Base-by-base conservation (phyloP, 2,888 invertebrate genomes). In the Philopedon plagiatum region DNA sequence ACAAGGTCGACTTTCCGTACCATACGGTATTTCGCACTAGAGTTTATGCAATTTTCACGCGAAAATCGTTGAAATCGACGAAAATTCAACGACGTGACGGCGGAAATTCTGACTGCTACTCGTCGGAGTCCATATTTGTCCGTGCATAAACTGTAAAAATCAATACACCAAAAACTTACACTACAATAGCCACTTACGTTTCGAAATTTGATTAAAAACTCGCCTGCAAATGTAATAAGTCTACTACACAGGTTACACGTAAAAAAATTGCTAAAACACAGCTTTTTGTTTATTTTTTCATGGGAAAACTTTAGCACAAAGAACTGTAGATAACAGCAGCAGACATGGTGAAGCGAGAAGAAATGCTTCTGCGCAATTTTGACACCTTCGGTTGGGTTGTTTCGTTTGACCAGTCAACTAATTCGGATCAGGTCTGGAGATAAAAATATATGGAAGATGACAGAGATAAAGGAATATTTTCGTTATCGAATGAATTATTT, bases 91-190 rank as follows among this genome's bases (percentile, higher is more conserved):
- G 37, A 49, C 8, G 23, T 9, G 15, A 13, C 54, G 32, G 19
- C 61, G 61, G 37, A 32, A 57, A 41, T 23, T 58, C 64, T 57
- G 58, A 63, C 70, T 63, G 60, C 19, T 58, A 65, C 51, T 37
- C 64, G 60, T 64, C 65, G 58, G 71, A 64, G 71, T 71, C 71
- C 71, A 71, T 71, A 61, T 71, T 66, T 71, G 63, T 71, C 66
- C 44, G 32, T 67, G 34, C 44, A 15, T 32, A 60, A 66, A 71
- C 71, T 66, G 71, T 61, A 71, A 71, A 57, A 71, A 66, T 71
- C 65, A 71, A 71, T 66, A 71, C 71, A 66, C 65, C 71, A 71
- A 71, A 56, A 64, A 67, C 58, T 65, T 65, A 71, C 71, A 71
- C 71, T 66, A 66, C 23, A 57, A 23, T 29, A 44, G 32, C 19